phyloP scores from a whole-genome alignment of 2,888 invertebrate species.

The Trisateles emortualis region DNA sequence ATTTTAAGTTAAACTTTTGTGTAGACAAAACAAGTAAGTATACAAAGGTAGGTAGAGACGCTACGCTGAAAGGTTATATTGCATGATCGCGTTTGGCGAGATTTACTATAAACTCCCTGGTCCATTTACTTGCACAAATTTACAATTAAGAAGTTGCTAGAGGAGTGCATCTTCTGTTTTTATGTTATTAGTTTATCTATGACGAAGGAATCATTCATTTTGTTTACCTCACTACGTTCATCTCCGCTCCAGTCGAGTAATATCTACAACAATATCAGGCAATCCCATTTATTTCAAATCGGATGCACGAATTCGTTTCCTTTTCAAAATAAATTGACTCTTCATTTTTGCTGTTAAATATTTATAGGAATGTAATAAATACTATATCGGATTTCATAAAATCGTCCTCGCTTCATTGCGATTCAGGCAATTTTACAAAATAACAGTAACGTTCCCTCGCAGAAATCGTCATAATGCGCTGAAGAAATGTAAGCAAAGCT shows the following conservation, averaged over 20 bases:
- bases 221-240: background rate
- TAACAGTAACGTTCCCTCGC: constrained; percentile 27
- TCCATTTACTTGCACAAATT: too few relatives aligned
- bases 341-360: constrained; percentile 43
- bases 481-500: constrained; percentile 46
- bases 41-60: too few relatives aligned
- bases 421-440: constrained; percentile 40
- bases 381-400: constrained; percentile 40
- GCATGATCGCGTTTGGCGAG: too few relatives aligned
- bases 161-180: too few relatives aligned
- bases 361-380: constrained; percentile 47
- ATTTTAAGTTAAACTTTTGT: too few relatives aligned
- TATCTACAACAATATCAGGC: constrained; percentile 23
- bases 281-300: constrained; percentile 34
- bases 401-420: constrained; percentile 43
- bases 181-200: too few relatives aligned
- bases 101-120: too few relatives aligned
- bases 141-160: too few relatives aligned
- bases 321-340: constrained; percentile 29
- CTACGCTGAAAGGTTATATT: background rate
- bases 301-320: constrained; percentile 30
- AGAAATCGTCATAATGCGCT: constrained; percentile 35
- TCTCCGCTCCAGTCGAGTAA: background rate
- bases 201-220: too few relatives aligned
- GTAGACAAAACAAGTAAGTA: too few relatives aligned